Conservation (phyloP, 2,797 vertebrate species). For the Hafferia zeledoni region DNA sequence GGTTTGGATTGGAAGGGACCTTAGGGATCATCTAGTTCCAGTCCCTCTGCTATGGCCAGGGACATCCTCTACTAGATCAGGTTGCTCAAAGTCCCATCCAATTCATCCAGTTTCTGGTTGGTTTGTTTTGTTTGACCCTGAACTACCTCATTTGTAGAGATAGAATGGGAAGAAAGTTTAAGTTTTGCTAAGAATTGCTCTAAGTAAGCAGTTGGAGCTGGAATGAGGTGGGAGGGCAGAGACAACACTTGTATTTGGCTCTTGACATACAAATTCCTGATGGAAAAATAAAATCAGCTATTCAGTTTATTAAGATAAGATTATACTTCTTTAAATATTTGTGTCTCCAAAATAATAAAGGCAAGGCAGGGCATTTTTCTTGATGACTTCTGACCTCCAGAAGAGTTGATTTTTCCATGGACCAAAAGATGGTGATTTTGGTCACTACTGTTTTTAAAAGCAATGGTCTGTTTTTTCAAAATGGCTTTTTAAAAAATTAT, state of each 20-base stretch:
- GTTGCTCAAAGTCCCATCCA: background rate
- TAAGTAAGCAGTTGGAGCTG: background rate
- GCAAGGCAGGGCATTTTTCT: background rate
- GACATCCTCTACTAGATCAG: background rate
- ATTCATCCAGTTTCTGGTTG: background rate
- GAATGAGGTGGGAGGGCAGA: background rate
- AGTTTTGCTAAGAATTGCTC: background rate
- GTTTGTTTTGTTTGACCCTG: constrained; percentile 1
- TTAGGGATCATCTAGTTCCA: background rate
- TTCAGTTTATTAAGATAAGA: background rate
- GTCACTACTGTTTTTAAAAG: background rate
- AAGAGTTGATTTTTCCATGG: background rate
- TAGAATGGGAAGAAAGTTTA: background rate
- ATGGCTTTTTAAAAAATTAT: background rate
- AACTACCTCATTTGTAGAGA: constrained; percentile 48
- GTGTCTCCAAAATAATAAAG: background rate
- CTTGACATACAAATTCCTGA: background rate
- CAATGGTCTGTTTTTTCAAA: background rate
- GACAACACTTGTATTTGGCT: background rate
- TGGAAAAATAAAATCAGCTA: background rate
- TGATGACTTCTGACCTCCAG: background rate
- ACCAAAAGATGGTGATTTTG: background rate
- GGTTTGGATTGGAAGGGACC: background rate
- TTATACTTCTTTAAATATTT: background rate
- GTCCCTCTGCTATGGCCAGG: background rate